Evolutionary conservation across 2,888 invertebrate species (phyloP), one percentile per base, ranked within the genome.

Genomic region (Xestobium rufovillosum): DNA sequence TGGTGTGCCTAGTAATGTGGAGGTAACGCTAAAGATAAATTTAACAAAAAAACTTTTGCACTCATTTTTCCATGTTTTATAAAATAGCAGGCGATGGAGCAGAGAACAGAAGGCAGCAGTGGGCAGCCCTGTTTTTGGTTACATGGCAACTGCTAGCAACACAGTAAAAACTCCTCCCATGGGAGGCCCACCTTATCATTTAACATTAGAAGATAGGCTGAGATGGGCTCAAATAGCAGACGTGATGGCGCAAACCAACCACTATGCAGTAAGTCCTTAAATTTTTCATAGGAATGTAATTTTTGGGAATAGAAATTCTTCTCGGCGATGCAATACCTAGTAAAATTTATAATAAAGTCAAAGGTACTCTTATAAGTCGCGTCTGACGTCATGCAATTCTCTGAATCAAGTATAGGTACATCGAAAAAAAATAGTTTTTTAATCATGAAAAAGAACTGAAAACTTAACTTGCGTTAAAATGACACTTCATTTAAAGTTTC

Each of bases 151-250:
- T n/a, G 71, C 70, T 6, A 80, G 75, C 41, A 73, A 80, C 37
- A 74, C 81, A 6, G 76, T 80, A 14, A 84, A 84, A 53, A 77
- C 81, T 0, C 80, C 80, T 0, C 75, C 75, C 0, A 75, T 83
- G 0, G 80, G 81, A n/a, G 78, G 78, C 23, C 81, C 84, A 0
- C 84, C 86, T 0, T 88, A 87, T 54, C 80, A 80, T 67, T 75
- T 84, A 4, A 80, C 84, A 0, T 54, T 86, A 42, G 87, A 88
- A 60, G 88, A 88, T 55, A 70, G 87, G 26, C 74, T 87, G 70
- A 67, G 86, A 19, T 90, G 90, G 89, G 89, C 90, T 0, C 90
- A 90, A 53, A 83, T 89, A 33, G 84, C 87, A 0, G 90, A 91
- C 56, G 87, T 84, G 1, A 85, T 88, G 82, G 83, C 85, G 0